A percentile compares a stretch with the other conserved stretches of the same genome.
Conservation (phyloP, 2,888 invertebrate genomes). For the Tetramorium bicarinatum region DNA sequence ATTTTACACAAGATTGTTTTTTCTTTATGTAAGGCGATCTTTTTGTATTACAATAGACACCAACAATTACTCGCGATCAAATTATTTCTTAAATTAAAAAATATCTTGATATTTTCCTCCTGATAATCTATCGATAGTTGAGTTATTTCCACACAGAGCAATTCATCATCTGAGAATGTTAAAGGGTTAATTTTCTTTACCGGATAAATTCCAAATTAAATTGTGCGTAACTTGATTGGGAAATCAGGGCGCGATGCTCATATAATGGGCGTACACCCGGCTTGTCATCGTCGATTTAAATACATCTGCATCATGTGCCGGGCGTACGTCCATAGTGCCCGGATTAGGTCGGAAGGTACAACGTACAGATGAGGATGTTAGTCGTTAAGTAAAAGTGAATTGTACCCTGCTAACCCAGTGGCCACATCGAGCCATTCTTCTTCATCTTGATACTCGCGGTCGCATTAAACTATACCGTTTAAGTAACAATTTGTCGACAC, state of each 20-base stretch:
- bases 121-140: neutral
- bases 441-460: slow-evolving; percentile 73
- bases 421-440: slow-evolving; percentile 77
- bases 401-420: slow-evolving; percentile 83
- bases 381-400: slow-evolving; percentile 83
- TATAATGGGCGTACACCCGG: neutral
- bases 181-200: neutral
- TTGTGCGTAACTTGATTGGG: slow-evolving; percentile 17
- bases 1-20: neutral
- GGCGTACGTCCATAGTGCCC: slow-evolving; percentile 69
- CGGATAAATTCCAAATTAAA: slow-evolving; percentile 14
- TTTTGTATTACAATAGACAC: neutral
- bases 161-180: neutral
- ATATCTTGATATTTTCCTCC: neutral
- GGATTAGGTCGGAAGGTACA: slow-evolving; percentile 80
- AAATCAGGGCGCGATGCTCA: slow-evolving; percentile 11
- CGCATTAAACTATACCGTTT: slow-evolving; percentile 64
- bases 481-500: slow-evolving; percentile 68
- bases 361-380: slow-evolving; percentile 83
- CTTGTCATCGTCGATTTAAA: slow-evolving; percentile 65
- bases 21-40: neutral
- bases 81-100: neutral
- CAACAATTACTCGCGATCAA: neutral
- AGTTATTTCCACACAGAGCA: neutral
- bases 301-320: slow-evolving; percentile 66